phyloP scores from a whole-genome alignment of 2,888 invertebrate genomes.

The Ceriagrion tenellum region DNA sequence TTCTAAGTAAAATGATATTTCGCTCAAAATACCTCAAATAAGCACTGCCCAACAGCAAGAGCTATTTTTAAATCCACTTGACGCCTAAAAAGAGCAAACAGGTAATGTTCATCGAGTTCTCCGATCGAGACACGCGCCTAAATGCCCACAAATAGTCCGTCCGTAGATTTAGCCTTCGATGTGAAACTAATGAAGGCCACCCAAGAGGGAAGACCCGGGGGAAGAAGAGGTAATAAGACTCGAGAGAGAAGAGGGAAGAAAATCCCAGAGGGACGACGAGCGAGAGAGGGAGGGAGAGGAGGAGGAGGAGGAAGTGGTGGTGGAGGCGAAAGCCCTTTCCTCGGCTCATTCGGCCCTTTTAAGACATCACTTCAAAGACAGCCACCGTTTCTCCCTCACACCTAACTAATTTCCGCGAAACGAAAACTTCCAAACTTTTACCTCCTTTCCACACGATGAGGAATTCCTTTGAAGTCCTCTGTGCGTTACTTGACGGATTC shows the following conservation, averaged over 20 bases:
- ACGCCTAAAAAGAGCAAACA: too few species aligned
- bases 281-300: neutral
- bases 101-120: too few species aligned
- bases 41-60: too few species aligned
- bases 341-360: neutral
- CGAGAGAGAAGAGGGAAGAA: neutral
- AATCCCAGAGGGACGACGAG: neutral
- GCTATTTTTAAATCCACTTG: too few species aligned
- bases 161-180: too few species aligned
- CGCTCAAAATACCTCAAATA: too few species aligned
- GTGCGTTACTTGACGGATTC: neutral
- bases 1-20: too few species aligned
- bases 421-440: neutral
- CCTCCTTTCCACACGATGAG: neutral
- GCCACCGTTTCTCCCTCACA: neutral
- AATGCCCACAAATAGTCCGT: too few species aligned
- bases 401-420: neutral
- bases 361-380: neutral
- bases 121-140: too few species aligned
- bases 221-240: neutral
- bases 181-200: neutral
- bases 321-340: too few species aligned
- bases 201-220: neutral
- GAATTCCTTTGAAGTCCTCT: neutral
- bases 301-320: neutral